Evolutionary conservation across 2,113 vertebrate species (phyloP), one percentile per base, ranked within the genome.

Genomic region (Corythaeola cristata): DNA sequence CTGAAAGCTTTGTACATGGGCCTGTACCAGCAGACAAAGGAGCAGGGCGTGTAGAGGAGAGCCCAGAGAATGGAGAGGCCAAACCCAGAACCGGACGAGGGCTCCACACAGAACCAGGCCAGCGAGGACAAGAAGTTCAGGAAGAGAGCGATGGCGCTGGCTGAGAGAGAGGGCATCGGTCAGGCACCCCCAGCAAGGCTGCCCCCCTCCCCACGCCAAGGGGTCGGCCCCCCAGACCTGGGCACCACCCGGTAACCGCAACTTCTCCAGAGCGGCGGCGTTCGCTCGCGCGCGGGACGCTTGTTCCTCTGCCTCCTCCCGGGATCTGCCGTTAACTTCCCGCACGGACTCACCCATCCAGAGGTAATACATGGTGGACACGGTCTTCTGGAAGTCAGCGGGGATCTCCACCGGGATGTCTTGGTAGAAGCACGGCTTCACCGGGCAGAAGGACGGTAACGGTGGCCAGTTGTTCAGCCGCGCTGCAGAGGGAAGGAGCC

Each of bases 1-100:
- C 99, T 99, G 98, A 99, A 99, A 47, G 99, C 99, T 97, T 99
- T 99, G 97, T 99, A 99, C 97, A 99, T 98, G 1, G 99, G 99
- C 64, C 99, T 98, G 55, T 99, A 99, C 99, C 99, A 99, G 95
- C 99, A 99, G 77, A 99, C 78, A 3, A 99, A 99, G 80, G 99
- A 99, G 90, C 99, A 99, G 69, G 99, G 99, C 0, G 99, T 99
- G 97, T 99, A 99, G 78, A 99, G 98, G 45, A 99, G 96, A 80
- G 97, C 85, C 99, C 99, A 99, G 81, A 99, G 99, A 82, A 99
- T 99, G 91, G 99, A 98, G 17, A 99, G 98, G 39, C 99, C 99
- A 0, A 99, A 98, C 17, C 98, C 98, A 0, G 99, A 98, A 6
- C 99, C 99, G 0, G 83, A 91, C 0, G 49, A 14, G 17, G 97